Evolutionary conservation across 2,888 invertebrate species (phyloP), one percentile per base, ranked within the genome.

Genomic region (Epirrhoe alternata): DNA sequence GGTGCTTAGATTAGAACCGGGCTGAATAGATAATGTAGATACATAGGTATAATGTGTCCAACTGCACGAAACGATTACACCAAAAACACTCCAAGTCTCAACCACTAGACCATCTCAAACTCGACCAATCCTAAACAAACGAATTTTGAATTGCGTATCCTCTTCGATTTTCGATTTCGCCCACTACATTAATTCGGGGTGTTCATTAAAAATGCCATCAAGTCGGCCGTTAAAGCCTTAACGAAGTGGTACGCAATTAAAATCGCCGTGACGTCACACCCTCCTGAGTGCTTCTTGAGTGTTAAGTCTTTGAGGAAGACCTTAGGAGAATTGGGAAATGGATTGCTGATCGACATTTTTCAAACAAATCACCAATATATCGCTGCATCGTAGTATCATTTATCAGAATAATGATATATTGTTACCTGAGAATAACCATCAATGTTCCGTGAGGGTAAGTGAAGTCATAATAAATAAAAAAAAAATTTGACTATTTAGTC

Each of bases 131-230:
- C 93, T 92, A 92, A 92, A 82, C 83, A 90, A 92, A 91, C 90
- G 88, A 77, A 83, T 83, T 84, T 64, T 59, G 60, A 67, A 68
- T 70, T 6, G 53, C 52, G 66, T 70, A 61, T 61, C 56, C 87
- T 86, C 88, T 92, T 89, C 88, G 89, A 88, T 90, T 86, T 89
- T 89, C 90, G 87, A 92, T 91, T 89, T 88, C 86, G 70, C 88
- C 91, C 92, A 93, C 92, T 93, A 93, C 93, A 93, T 93, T 93
- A 93, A 93, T 88, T 92, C 93, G 86, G 67, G 82, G 88, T 86
- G 91, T 93, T 93, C 93, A 93, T 93, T 93, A 93, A 92, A 92
- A 93, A 93, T 92, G 92, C 93, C 90, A 93, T 92, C 91, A 92
- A 89, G 86, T 86, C 88, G 86, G 74, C 87, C 86, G 90, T 64